Percentiles rank a stretch among this genome's conserved stretches.
phyloP scores from a whole-genome alignment of 2,888 invertebrate species.

The Drosophila kambysellisi region DNA sequence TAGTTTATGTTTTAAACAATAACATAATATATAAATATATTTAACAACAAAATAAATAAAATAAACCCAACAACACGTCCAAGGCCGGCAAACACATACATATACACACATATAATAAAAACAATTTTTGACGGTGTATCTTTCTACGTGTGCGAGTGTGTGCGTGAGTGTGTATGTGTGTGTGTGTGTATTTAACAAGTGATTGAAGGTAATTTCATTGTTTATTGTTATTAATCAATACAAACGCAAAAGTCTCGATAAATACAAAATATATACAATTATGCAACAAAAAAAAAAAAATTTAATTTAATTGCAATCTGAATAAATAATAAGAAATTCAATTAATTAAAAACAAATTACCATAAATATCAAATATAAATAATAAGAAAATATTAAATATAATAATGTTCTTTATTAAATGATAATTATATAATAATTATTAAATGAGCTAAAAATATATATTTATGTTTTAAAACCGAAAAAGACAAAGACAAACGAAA shows the following conservation, averaged over 20 bases:
- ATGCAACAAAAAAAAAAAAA: constrained; percentile 8
- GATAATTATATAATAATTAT: background rate
- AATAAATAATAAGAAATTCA: background rate
- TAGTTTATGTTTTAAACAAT: constrained; percentile 54
- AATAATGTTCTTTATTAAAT: too few species aligned
- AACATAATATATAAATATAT: constrained; percentile 4
- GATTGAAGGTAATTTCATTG: constrained; percentile 70
- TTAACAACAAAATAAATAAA: constrained; percentile 2
- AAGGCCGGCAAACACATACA: constrained; percentile 58
- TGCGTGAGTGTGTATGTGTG: constrained; percentile 26
- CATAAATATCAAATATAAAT: background rate
- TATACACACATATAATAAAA: constrained; percentile 23
- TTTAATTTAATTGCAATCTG: constrained; percentile 1
- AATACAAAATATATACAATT: constrained; percentile 4
- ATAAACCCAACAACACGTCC: constrained; percentile 28
- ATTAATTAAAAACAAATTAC: background rate
- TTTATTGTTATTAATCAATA: constrained; percentile 51
- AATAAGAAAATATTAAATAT: too few species aligned
- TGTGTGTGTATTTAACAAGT: constrained; percentile 58
- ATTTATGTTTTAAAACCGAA: background rate
- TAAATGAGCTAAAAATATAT: background rate
- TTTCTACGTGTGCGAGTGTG: constrained; percentile 15
- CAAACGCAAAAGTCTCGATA: background rate
- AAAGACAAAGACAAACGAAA: background rate
- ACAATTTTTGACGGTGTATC: constrained; percentile 30